phyloP scores from a whole-genome alignment of 2,113 vertebrate genomes.

The Ceyx melanurus region DNA sequence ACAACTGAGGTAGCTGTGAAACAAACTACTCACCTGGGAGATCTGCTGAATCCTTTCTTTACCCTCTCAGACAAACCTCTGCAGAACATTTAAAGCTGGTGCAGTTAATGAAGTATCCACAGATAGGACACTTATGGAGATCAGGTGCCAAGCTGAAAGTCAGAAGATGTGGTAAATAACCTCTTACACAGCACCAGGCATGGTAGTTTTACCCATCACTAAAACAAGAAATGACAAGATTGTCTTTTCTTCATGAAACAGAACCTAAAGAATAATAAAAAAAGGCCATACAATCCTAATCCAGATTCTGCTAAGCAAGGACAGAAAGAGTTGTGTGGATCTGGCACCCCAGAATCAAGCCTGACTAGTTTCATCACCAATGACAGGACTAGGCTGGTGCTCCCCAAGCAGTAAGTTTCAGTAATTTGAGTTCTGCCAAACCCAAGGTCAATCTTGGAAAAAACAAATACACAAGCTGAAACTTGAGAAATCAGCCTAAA shows the following conservation, averaged over 20 bases:
- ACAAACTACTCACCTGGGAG: not conserved
- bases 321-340: not conserved
- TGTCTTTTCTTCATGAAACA: not conserved
- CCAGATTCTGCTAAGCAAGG: not conserved
- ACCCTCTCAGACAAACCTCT: not conserved
- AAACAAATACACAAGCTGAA: not conserved
- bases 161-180: slow-evolving; percentile 9
- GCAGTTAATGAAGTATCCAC: not conserved
- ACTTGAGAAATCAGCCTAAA: not conserved
- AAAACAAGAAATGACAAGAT: not conserved
- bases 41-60: not conserved
- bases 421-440: not conserved
- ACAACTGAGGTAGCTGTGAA: not conserved
- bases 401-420: not conserved
- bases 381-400: not conserved
- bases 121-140: not conserved
- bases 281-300: not conserved
- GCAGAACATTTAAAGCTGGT: not conserved
- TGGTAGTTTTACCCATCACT: not conserved
- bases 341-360: not conserved
- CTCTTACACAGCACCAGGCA: not conserved
- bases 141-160: not conserved
- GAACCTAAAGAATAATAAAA: not conserved
- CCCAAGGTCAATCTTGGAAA: not conserved
- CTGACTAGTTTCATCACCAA: not conserved